Base-by-base conservation (phyloP, 2,113 vertebrate species). In the Alces alces region DNA sequence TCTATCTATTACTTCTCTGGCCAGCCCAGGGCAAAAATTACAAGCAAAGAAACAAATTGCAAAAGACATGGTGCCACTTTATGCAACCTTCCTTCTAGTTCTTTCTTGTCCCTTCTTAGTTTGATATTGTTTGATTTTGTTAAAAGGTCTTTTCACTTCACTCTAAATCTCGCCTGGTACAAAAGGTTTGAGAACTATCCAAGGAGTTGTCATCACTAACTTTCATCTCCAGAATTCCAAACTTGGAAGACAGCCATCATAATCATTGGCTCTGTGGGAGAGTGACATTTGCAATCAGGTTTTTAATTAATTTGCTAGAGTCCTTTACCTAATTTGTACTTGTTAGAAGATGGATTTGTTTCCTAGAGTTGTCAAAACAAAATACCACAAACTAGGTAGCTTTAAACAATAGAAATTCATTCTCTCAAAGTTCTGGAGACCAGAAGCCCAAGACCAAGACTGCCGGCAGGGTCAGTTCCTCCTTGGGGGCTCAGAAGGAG, bases 101-200 rank as follows among this genome's bases (percentile, higher is more conserved):
- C 70, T 17, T 84, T 76, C 84, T 54, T 36, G n/a, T 91, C 60
- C 52, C 47, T 91, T 89, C 83, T 93, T 61, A 8, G 39, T 61
- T 28, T 36, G 66, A 86, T 57, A 45, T 17, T 43, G 76, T 64
- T 57, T 94, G 76, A 83, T 66, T 89, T 36, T 86, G 60, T 66
- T 80, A 76, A 64, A 88, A 43, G 27, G 36, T 80, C 23, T 93
- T 58, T 78, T 39, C 52, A 58, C 79, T 91, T 47, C 43, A 70
- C 47, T 79, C 47, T 89, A 89, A 93, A 87, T 54, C 45, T 57
- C 23, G 80, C 45, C 86, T 89, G 50, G 82, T 60, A 27, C 52
- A 54, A 92, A 97, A 93, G 60, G 39, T 92, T 78, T 50, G 92
- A 88, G 82, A 89, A 92, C 47, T 92, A 76, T 64, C 86, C 50